Evolutionary conservation across 2,797 vertebrate genomes (phyloP), one percentile per base, ranked within the genome.

Genomic region (Onychomys torridus): DNA sequence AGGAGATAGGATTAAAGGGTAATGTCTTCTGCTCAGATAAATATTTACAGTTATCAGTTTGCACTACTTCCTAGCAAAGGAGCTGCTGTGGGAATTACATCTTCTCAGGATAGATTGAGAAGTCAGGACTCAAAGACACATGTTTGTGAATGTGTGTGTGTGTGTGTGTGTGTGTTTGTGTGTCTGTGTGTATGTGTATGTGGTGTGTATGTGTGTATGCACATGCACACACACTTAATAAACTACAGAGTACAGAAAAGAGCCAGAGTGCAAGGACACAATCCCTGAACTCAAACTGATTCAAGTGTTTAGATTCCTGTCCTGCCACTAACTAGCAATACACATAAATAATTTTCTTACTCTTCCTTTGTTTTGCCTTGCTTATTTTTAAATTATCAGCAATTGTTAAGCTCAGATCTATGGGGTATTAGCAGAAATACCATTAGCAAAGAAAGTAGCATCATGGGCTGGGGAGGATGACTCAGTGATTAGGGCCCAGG

Each of bases 41-140:
- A 89, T 93, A 91, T 92, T 93, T 90, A 95, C 6, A 89, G 61
- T 88, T 34, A 90, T 43, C 10, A 91, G 29, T 96, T 94, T 37
- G 90, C 57, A 57, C 69, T 71, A 71, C 87, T 95, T 59, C 49
- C 6, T 19, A 67, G 82, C 37, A 95, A 83, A 63, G 52, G 40
- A 88, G 17, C 46, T 59, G 8, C 16, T 81, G 0, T 34, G 55
- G 77, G 76, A 94, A 93, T 77, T 65, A 25, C 55, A 61, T 71
- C 8, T 46, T 6, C 10, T 82, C 3, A n/a, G 59, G 9, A 87
- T 43, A 78, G 17, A 32, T 71, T 90, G 67, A 59, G 16, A 92
- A 95, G 55, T 5, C 63, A 25, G 55, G n/a, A n/a, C 57, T 65
- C 87, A 83, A 52, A 84, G 29, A 49, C 46, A 37, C 0, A 3